Base-by-base conservation (phyloP, 2,113 vertebrate genomes). In the Hippocampus guttulatus region DNA sequence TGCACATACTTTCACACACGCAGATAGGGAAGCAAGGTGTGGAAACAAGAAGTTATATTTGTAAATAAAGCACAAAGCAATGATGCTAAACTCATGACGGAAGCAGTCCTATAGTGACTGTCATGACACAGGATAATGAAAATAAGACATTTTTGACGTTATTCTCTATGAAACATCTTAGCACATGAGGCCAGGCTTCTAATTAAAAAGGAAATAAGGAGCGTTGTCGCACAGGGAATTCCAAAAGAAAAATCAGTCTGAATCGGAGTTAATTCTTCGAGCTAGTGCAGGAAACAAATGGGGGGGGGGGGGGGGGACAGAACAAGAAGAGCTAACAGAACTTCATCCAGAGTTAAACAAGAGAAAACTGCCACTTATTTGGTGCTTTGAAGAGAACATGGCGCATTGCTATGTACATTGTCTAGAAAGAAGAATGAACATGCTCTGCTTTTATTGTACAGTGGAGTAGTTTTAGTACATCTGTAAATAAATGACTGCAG, bases 81-180 rank as follows among this genome's bases (percentile, higher is more conserved):
- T 90, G 88, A 89, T 85, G 88, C 81, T 83, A 88, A 91, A 88
- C 75, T 80, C 86, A 90, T 81, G 88, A 89, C 87, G 90, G 88
- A 93, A 92, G 91, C 89, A 90, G 91, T 91, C 89, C 92, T 92
- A 91, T 88, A 90, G 90, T 89, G 87, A 87, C 88, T 88, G 89
- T 81, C 88, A 85, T 85, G 86, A 88, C 80, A 81, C 73, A 85
- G 82, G 84, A 90, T 90, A 2, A 16, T 5, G 27, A 61, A 58
- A 61, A 58, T 90, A 84, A 92, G 83, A 86, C 79, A 71, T 73
- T 73, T 64, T 81, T 52, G 41, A 77, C 43, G 66, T 76, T 66
- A 66, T 81, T 71, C 67, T 80, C 7, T 23, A 79, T 89, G 88
- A 88, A 92, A 90, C 90, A 77, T 70, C 70, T 84, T 80, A 84